Evolutionary conservation across 2,113 vertebrate species (phyloP).

Genomic region (Pipa parva): DNA sequence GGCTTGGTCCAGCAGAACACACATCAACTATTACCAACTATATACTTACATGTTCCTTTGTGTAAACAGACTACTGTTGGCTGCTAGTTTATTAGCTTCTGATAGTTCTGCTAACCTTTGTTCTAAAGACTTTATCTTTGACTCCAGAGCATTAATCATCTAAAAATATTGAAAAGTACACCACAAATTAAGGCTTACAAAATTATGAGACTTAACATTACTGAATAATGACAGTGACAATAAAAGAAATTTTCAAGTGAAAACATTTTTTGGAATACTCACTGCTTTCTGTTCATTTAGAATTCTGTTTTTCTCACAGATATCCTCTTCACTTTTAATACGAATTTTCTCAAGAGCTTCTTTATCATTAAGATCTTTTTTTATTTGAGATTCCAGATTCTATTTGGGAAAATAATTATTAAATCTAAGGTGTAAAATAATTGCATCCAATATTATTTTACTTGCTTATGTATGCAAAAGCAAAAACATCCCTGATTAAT

Average conservation of each 20-base stretch:
- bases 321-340: constrained; percentile 87
- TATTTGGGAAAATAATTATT: constrained; percentile 57
- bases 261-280: constrained; percentile 44
- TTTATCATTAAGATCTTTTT: constrained; percentile 92
- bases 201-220: no score
- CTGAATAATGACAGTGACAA: no score
- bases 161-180: constrained; percentile 57
- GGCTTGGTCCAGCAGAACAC: no score
- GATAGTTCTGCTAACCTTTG: constrained; percentile 94
- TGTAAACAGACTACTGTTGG: constrained; percentile 96
- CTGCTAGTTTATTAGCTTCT: constrained; percentile 95
- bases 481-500: no score
- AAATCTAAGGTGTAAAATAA: no score
- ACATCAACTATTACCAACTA: not conserved
- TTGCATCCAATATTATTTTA: no score
- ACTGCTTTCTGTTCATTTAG: constrained; percentile 96
- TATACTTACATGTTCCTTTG: constrained; percentile 96
- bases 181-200: not conserved
- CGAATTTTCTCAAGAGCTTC: constrained; percentile 88
- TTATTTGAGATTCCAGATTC: constrained; percentile 94
- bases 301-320: constrained; percentile 86
- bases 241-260: no score
- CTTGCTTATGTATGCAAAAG: no score
- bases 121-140: constrained; percentile 93
- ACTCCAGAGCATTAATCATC: constrained; percentile 99